These are phyloP conservation scores for Unio delphinus DNA, from an alignment of 2,888 invertebrate species.

Conservation along the genomic window DNA sequence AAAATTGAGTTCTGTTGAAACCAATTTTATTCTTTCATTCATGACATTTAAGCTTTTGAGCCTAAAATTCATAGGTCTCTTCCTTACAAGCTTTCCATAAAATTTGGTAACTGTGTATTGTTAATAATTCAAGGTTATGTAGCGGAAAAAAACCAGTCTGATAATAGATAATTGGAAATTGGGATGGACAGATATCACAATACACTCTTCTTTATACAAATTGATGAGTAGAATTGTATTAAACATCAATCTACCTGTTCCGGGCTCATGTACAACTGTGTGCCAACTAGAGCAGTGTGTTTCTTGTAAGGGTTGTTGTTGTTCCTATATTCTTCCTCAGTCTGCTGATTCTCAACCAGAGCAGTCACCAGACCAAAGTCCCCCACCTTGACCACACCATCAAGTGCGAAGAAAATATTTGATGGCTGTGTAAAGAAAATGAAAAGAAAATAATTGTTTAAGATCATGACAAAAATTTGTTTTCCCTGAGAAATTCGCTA, in stretches of 20 bases:
- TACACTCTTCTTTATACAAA: neutral
- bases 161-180: neutral
- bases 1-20: too few relatives aligned
- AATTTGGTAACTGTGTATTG: too few relatives aligned
- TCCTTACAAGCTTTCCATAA: too few relatives aligned
- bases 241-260: slow-evolving; percentile 79
- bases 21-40: too few relatives aligned
- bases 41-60: too few relatives aligned
- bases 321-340: slow-evolving; percentile 15
- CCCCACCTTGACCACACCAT: slow-evolving; percentile 93
- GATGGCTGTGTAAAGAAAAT: slow-evolving; percentile 78
- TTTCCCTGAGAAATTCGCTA: too few relatives aligned
- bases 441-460: neutral
- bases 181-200: slow-evolving; percentile 7
- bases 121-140: too few relatives aligned
- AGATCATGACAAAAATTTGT: too few relatives aligned
- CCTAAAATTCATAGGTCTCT: too few relatives aligned
- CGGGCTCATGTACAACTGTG: slow-evolving; percentile 97
- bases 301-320: slow-evolving; percentile 30
- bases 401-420: slow-evolving; percentile 93
- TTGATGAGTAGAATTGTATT: neutral
- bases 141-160: too few relatives aligned
- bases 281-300: slow-evolving; percentile 80
- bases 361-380: slow-evolving; percentile 98
- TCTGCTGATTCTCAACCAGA: slow-evolving; percentile 75